Base-by-base conservation (phyloP, 23 tunicate genomes). In the Halocynthia aurantium region DNA sequence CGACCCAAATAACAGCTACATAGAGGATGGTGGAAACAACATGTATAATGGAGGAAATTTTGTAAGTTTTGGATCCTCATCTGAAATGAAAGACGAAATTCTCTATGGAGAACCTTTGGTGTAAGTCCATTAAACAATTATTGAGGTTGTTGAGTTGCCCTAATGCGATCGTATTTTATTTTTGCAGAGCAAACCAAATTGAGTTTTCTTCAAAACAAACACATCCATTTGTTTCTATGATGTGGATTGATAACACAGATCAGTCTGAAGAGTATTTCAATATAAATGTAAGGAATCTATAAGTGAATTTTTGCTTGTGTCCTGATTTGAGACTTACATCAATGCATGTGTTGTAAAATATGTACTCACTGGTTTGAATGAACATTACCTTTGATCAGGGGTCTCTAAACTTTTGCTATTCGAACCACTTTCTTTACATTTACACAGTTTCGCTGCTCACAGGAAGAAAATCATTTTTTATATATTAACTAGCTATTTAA, bases 31-130 rank as follows among this genome's bases (percentile, higher is more conserved):
- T 31, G 87, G 87, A 13, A 62, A 51, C 22, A 81, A 83, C 63
- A 76, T 83, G 81, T 83, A 77, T 53, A 73, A 83, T 44, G 44
- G 58, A 22, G 87, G 87, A 64, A 83, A 83, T 63, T 57, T 63
- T 18, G 87, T 83, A 76, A 67, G 82, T 73, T 67, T 15, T 19
- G 31, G 31, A 19, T 18, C 13, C 17, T 72, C 63, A 58, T 58
- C 70, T 10, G 70, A 49, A 65, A 65, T 11, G 13, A 49, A 65
- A 2, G 31, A 40, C n/a, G 10, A 65, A 40, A 65, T 65, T 8
- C 78, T 65, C 8, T 74, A 74, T 56, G 78, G 78, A 74, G 6
- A 74, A 56, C 78, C 78, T 54, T 74, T 54, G 20, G 63, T 54
- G 78, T 74, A 56, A 49, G 76, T 15, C 15, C 20, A 11, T 17